Evolutionary conservation across 2,888 invertebrate species (phyloP).

Genomic region (Hemistola chrysoprasaria): DNA sequence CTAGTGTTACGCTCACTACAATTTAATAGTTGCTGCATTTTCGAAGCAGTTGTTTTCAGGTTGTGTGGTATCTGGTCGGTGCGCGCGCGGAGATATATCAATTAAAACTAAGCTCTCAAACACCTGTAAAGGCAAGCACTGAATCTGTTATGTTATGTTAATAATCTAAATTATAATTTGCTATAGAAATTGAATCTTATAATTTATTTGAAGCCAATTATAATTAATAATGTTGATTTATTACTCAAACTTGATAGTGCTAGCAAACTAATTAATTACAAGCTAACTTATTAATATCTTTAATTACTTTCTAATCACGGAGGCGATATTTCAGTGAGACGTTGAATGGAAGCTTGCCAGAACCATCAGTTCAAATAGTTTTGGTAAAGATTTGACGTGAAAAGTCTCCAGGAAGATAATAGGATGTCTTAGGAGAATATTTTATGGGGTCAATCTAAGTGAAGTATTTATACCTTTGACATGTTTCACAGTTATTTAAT

Average conservation of each 20-base stretch:
- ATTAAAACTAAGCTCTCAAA: no score
- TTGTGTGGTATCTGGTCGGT: no score
- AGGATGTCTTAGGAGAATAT: slow-evolving; percentile 10
- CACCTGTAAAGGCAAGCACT: no score
- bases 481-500: slow-evolving; percentile 16
- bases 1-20: no score
- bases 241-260: slow-evolving; percentile 2
- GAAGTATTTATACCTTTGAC: slow-evolving; percentile 14
- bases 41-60: no score
- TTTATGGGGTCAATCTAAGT: slow-evolving; percentile 12
- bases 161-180: no score
- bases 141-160: no score
- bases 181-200: slow-evolving; percentile 14
- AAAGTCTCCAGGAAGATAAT: slow-evolving; percentile 26
- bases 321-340: slow-evolving; percentile 29
- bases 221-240: no score
- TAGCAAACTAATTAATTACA: slow-evolving; percentile 11
- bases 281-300: slow-evolving; percentile 23
- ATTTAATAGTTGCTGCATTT: no score
- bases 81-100: no score
- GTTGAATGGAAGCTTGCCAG: slow-evolving; percentile 43
- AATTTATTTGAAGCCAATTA: slow-evolving; percentile 8
- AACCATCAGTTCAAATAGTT: slow-evolving; percentile 39
- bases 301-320: slow-evolving; percentile 31
- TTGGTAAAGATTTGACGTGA: slow-evolving; percentile 51